These are phyloP conservation scores for Etheostoma spectabile DNA, from an alignment of 2,113 vertebrate species.

Conservation along the genomic window DNA sequence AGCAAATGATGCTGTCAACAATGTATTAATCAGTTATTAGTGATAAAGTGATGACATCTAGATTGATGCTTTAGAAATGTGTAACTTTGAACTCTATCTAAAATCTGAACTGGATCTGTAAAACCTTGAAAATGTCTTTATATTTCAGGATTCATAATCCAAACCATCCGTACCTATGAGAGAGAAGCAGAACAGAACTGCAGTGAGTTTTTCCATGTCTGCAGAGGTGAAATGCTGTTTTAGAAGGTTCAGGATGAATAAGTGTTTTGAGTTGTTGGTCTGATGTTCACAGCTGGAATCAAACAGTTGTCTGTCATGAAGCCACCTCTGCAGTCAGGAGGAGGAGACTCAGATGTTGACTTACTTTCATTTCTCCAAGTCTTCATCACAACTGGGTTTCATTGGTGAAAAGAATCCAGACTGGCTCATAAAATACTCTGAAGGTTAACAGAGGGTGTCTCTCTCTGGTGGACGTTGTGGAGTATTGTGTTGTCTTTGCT, in stretches of 20 bases:
- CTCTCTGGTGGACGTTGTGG: no score
- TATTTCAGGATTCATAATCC: background rate
- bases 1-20: background rate
- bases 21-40: background rate
- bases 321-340: background rate
- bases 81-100: no score
- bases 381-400: background rate
- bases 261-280: background rate
- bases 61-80: no score
- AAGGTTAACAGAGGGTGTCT: no score
- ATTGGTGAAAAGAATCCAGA: background rate
- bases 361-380: background rate
- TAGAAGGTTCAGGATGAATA: background rate
- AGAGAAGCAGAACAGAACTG: background rate
- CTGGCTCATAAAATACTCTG: no score
- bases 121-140: no score
- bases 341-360: no score
- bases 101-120: no score
- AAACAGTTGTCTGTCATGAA: background rate
- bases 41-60: no score
- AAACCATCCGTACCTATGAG: background rate
- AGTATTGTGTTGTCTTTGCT: no score
- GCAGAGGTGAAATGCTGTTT: background rate
- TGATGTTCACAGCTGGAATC: background rate
- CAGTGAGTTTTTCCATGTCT: background rate